These are phyloP conservation scores for Cyclopterus lumpus DNA, from an alignment of 2,797 vertebrate species.

Conservation along the genomic window DNA sequence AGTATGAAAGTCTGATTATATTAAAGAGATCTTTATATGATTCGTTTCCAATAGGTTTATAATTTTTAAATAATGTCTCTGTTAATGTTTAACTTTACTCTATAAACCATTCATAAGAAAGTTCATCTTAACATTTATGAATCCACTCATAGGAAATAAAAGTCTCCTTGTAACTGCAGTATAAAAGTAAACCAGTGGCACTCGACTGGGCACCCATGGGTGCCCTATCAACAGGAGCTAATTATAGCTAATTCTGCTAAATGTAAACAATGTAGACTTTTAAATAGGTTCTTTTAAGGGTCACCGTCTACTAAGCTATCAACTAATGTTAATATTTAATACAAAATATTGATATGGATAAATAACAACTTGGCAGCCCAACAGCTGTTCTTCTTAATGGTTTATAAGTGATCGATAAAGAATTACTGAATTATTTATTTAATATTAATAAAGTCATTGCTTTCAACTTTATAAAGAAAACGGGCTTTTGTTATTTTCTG, in stretches of 20 bases:
- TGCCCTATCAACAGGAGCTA: neutral
- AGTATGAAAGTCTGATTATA: slow-evolving; percentile 4
- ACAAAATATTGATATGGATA: neutral
- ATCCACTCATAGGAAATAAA: neutral
- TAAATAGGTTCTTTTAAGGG: neutral
- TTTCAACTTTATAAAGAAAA: no score
- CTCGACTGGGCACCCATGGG: no score
- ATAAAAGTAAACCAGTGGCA: neutral
- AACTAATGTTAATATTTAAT: neutral
- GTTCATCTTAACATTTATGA: neutral
- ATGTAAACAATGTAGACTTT: neutral
- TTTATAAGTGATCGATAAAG: neutral
- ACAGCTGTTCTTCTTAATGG: neutral
- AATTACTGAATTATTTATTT: neutral
- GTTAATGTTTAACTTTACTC: neutral
- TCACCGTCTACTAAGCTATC: neutral
- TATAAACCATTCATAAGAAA: neutral
- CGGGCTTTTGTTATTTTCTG: neutral
- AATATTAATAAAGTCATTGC: neutral
- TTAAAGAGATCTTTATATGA: neutral
- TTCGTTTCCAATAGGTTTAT: neutral
- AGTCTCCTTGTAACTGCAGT: neutral
- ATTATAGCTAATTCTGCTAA: neutral
- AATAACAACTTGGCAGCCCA: neutral
- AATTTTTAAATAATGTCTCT: neutral